These are phyloP conservation scores for Pterostichus niger DNA, from an alignment of 2,888 invertebrate genomes.

Conservation along the genomic window DNA sequence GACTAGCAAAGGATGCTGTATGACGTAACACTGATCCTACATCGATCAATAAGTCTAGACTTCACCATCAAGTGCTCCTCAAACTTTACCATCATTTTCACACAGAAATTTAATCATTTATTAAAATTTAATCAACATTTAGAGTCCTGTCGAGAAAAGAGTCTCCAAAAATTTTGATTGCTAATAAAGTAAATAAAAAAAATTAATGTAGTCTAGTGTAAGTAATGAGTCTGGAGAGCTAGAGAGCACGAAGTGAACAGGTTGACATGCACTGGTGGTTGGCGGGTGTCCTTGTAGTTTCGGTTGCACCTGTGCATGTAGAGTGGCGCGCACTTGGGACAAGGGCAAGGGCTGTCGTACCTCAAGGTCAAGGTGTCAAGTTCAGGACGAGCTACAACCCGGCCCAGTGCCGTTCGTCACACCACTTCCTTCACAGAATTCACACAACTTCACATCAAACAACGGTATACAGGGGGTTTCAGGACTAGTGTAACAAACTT, in stretches of 20 bases:
- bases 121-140: too few relatives aligned
- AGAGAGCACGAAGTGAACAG: neutral
- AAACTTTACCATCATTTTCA: slow-evolving; percentile 7
- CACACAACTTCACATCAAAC: neutral
- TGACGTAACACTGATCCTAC: slow-evolving; percentile 57
- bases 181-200: too few relatives aligned
- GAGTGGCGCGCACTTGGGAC: neutral
- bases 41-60: slow-evolving; percentile 62
- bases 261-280: slow-evolving; percentile 2
- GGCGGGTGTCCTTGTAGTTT: slow-evolving; percentile 41
- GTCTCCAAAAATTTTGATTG: too few relatives aligned
- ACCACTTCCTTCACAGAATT: neutral
- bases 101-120: too few relatives aligned
- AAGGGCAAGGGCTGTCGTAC: slow-evolving; percentile 51
- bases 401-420: slow-evolving; percentile 14
- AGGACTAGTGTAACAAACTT: too few relatives aligned
- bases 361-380: slow-evolving; percentile 67
- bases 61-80: slow-evolving; percentile 8
- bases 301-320: slow-evolving; percentile 44
- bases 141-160: too few relatives aligned
- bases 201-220: too few relatives aligned
- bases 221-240: too few relatives aligned
- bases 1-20: slow-evolving; percentile 32
- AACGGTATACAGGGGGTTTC: too few relatives aligned
- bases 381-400: slow-evolving; percentile 49